Percentiles rank a stretch among this genome's conserved stretches.
phyloP scores from a whole-genome alignment of 1,140 invertebrate genomes.

The Harpegnathos saltator region DNA sequence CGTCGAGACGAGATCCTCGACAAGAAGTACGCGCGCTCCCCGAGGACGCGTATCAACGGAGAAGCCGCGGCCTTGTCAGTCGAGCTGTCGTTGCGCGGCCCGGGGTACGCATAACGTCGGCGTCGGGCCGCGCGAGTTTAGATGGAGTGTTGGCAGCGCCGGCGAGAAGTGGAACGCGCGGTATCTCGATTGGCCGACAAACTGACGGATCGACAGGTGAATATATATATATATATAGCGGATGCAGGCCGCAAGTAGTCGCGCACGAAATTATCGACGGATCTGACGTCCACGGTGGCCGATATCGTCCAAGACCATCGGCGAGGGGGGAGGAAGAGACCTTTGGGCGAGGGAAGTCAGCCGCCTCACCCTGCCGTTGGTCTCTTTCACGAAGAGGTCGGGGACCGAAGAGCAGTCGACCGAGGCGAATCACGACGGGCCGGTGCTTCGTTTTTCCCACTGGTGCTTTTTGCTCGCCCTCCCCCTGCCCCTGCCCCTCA shows the following conservation, averaged over 20 bases:
- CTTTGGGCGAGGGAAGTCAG: no score
- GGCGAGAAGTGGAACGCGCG: slow-evolving; percentile 72
- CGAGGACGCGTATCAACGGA: neutral
- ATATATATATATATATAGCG: no score
- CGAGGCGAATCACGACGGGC: slow-evolving; percentile 63
- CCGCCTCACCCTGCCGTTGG: neutral
- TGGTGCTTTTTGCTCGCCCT: slow-evolving; percentile 9
- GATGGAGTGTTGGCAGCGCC: slow-evolving; percentile 55
- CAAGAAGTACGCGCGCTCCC: slow-evolving; percentile 15
- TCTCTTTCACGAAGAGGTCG: slow-evolving; percentile 70
- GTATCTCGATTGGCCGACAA: slow-evolving; percentile 66
- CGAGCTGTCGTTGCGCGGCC: slow-evolving; percentile 47
- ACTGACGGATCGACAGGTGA: slow-evolving; percentile 75
- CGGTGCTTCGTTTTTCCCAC: slow-evolving; percentile 38
- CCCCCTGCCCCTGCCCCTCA: neutral
- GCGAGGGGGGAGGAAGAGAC: neutral
- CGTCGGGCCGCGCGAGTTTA: slow-evolving; percentile 46
- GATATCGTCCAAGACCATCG: slow-evolving; percentile 67
- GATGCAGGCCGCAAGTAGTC: slow-evolving; percentile 73
- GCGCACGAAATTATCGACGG: slow-evolving; percentile 69
- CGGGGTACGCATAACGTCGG: neutral
- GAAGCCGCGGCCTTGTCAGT: slow-evolving; percentile 34
- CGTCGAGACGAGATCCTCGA: slow-evolving; percentile 15
- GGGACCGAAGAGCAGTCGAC: slow-evolving; percentile 54
- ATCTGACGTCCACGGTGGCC: slow-evolving; percentile 73